These are phyloP conservation scores for Takifugu flavidus DNA, from an alignment of 2,113 vertebrate species.

Conservation along the genomic window DNA sequence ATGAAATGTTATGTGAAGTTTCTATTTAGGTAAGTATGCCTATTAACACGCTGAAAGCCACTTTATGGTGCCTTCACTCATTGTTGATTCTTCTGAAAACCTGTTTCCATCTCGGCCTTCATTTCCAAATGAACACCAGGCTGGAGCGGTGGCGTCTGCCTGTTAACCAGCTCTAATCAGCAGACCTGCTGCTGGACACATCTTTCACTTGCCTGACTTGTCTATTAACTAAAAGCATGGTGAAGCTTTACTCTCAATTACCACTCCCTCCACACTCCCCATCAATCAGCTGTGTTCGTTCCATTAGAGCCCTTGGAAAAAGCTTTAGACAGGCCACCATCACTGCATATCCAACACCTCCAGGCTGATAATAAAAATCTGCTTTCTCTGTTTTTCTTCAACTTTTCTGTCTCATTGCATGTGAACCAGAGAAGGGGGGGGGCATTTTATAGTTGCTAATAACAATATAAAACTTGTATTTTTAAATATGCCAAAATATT, in stretches of 20 bases:
- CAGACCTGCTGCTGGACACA: constrained; percentile 65
- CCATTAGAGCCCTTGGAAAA: constrained; percentile 56
- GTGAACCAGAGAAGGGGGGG: background rate
- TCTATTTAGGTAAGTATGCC: constrained; percentile 53
- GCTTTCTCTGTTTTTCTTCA: constrained; percentile 22
- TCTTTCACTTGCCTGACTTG: constrained; percentile 75
- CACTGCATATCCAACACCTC: constrained; percentile 32
- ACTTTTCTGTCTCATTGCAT: constrained; percentile 22
- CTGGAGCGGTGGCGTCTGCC: constrained; percentile 28
- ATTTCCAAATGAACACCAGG: constrained; percentile 67
- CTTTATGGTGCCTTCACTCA: constrained; percentile 50
- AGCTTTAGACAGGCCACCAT: constrained; percentile 26
- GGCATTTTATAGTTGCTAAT: no score
- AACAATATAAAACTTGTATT: no score
- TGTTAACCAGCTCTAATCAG: constrained; percentile 73
- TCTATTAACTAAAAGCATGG: constrained; percentile 79
- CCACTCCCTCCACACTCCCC: constrained; percentile 69
- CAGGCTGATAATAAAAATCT: constrained; percentile 20
- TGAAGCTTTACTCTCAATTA: constrained; percentile 77
- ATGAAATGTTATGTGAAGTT: constrained; percentile 48
- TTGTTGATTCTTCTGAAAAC: constrained; percentile 41
- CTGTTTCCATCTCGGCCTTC: constrained; percentile 35
- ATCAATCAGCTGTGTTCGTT: constrained; percentile 72
- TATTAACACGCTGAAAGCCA: constrained; percentile 42
- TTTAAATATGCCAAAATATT: no score